Conservation (phyloP, 2,888 invertebrate species). For the Colletes collaris region DNA sequence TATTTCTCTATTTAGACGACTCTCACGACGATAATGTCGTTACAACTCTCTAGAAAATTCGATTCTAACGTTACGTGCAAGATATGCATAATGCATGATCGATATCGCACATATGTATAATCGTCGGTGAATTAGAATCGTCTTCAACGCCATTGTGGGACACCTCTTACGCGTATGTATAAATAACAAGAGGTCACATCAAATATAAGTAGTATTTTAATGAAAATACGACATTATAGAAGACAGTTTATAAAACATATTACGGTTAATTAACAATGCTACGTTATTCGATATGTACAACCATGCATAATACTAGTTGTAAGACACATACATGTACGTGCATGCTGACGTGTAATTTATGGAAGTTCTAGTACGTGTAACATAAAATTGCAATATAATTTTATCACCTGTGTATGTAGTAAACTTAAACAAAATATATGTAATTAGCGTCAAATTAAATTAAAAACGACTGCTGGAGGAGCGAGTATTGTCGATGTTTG, state of each 20-base stretch:
- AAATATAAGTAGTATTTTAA: not conserved
- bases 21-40: not conserved
- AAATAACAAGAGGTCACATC: not conserved
- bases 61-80: too few species aligned
- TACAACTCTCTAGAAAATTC: not conserved
- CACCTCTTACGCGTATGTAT: not conserved
- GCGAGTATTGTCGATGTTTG: not conserved
- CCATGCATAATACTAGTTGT: not conserved
- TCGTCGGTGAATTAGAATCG: slow-evolving; percentile 7
- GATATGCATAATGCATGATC: not conserved
- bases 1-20: not conserved
- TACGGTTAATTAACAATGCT: not conserved
- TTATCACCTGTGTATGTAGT: not conserved
- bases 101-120: slow-evolving; percentile 7
- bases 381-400: not conserved
- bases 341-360: not conserved
- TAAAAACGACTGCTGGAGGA: not conserved
- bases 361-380: not conserved
- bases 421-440: not conserved
- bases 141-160: not conserved
- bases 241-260: not conserved
- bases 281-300: slow-evolving; percentile 1
- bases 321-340: not conserved
- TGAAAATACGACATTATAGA: not conserved
- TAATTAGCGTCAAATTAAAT: not conserved